phyloP scores from a whole-genome alignment of 2,888 invertebrate genomes.

The Melanchra persicariae region DNA sequence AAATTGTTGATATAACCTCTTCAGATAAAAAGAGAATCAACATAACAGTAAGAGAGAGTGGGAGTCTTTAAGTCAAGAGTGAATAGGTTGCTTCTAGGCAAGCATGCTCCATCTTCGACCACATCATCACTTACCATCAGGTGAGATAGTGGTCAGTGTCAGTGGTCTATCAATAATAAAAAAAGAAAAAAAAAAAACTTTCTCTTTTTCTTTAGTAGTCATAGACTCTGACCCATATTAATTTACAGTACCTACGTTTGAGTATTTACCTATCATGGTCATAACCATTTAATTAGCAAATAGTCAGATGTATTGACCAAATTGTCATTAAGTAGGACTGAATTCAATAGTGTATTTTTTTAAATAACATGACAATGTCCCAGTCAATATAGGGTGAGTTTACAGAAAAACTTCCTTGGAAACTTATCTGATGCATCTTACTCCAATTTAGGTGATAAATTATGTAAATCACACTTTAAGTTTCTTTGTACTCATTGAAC shows the following conservation, averaged over 20 bases:
- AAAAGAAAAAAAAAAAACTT: too few species aligned
- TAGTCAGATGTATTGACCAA: background rate
- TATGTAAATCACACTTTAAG: slow-evolving; percentile 16
- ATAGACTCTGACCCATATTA: too few species aligned
- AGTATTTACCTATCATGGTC: background rate
- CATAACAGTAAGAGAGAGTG: too few species aligned
- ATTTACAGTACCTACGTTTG: background rate
- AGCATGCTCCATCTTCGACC: too few species aligned
- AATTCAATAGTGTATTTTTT: background rate
- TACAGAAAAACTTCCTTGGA: background rate
- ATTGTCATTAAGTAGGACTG: background rate
- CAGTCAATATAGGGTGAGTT: background rate
- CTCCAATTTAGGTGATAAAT: background rate
- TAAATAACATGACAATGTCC: background rate
- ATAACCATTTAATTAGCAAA: background rate
- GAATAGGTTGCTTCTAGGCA: too few species aligned
- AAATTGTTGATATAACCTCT: slow-evolving; percentile 22
- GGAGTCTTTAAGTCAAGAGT: too few species aligned
- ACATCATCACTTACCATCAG: too few species aligned
- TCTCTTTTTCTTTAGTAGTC: too few species aligned
- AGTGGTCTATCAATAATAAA: too few species aligned
- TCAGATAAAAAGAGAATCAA: slow-evolving; percentile 21
- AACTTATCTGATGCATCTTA: background rate
- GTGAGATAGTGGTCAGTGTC: too few species aligned
- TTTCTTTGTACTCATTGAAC: slow-evolving; percentile 38